Conservation (phyloP, 2,888 invertebrate species). For the Drosophila tripunctata region DNA sequence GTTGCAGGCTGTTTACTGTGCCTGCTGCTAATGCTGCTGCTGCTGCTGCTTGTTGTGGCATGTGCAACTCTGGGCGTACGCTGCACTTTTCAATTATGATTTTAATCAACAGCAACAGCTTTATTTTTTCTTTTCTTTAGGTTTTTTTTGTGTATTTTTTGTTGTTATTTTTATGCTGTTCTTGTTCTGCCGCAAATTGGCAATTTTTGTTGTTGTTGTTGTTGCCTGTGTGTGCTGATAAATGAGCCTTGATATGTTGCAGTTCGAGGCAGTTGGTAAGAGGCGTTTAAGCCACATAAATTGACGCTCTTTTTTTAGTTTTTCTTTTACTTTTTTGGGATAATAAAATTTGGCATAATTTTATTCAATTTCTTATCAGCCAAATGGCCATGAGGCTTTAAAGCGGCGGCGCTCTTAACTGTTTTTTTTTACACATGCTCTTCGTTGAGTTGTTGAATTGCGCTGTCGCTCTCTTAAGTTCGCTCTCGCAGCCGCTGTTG, state of each 20-base stretch:
- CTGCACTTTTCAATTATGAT: conserved; percentile 70
- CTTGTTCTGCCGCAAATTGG: conserved; percentile 47
- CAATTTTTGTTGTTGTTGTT: conserved; percentile 45
- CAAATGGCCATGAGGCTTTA: conserved; percentile 47
- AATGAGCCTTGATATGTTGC: conserved; percentile 64
- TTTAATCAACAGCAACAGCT: conserved; percentile 59
- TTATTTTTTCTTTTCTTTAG: conserved; percentile 29
- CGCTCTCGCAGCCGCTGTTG: not conserved
- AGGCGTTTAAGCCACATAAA: conserved; percentile 53
- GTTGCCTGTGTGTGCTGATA: conserved; percentile 49
- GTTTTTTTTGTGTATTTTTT: conserved; percentile 3
- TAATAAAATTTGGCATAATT: conserved; percentile 72
- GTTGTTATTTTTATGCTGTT: conserved; percentile 1
- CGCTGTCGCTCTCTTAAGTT: not conserved
- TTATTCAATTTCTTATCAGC: conserved; percentile 75
- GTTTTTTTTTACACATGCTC: conserved; percentile 19
- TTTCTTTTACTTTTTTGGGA: conserved; percentile 42
- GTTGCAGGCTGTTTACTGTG: not conserved
- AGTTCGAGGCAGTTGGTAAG: conserved; percentile 30
- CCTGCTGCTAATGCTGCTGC: conserved; percentile 17
- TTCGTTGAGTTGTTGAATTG: conserved; percentile 5
- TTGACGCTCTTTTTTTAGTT: conserved; percentile 36
- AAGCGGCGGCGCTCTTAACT: conserved; percentile 31
- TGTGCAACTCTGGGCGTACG: conserved; percentile 28
- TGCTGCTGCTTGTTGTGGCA: not conserved